A percentile compares a stretch with the other conserved stretches of the same genome.
Conservation (phyloP, 2,113 vertebrate species). For the Chinchilla lanigera region DNA sequence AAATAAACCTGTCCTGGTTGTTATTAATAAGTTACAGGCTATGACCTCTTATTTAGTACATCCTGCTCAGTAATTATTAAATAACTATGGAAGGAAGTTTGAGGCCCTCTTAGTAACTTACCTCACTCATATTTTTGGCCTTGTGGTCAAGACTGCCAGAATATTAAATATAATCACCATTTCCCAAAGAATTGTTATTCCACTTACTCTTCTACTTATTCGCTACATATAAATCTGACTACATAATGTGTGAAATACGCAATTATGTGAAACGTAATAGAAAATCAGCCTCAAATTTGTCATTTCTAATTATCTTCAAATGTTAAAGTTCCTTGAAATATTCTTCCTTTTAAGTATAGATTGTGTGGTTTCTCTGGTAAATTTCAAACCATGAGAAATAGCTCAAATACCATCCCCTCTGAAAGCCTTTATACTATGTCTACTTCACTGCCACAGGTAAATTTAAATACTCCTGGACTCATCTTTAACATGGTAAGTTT, state of each 20-base stretch:
- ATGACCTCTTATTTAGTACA: constrained; percentile 30
- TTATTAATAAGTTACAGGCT: constrained; percentile 49
- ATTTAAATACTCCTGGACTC: not conserved
- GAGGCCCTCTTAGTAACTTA: constrained; percentile 54
- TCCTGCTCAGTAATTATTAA: constrained; percentile 65
- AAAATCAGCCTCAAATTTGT: constrained; percentile 70
- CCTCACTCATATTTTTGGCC: constrained; percentile 35
- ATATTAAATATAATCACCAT: constrained; percentile 68
- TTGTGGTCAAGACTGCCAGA: constrained; percentile 51
- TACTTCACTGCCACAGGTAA: not conserved
- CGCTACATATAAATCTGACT: constrained; percentile 59
- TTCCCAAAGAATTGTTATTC: constrained; percentile 68
- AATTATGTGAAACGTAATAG: constrained; percentile 62
- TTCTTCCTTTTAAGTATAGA: constrained; percentile 59
- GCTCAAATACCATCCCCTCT: not conserved
- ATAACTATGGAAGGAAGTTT: constrained; percentile 34
- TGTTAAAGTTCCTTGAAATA: constrained; percentile 61
- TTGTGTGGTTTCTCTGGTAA: constrained; percentile 56
- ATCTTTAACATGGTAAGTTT: not conserved
- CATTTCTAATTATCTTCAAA: constrained; percentile 73
- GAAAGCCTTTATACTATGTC: not conserved
- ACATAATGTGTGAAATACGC: constrained; percentile 54
- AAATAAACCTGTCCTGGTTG: constrained; percentile 6
- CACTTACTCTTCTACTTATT: constrained; percentile 43
- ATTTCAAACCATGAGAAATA: constrained; percentile 33